Percentiles rank a stretch among this genome's conserved stretches.
These are phyloP conservation scores for Dendrophyllia cribrosa DNA, from an alignment of 64 coral and sea anemone species.

Conservation along the genomic window DNA sequence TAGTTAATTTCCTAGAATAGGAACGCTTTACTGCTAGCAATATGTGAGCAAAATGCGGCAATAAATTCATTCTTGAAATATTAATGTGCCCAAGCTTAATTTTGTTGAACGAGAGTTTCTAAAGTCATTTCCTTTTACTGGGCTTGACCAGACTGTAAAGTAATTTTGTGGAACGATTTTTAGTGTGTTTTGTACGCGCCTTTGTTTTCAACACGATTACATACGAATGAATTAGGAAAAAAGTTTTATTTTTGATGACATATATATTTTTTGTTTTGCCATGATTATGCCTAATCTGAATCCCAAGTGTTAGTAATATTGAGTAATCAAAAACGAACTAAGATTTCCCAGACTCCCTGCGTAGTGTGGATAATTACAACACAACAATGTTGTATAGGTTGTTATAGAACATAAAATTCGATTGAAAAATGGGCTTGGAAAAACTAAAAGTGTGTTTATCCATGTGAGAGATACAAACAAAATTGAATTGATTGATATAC, in stretches of 20 bases:
- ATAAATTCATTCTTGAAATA: conserved; percentile 35
- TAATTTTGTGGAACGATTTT: not conserved
- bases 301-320: conserved; percentile 31
- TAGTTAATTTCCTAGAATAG: conserved; percentile 9
- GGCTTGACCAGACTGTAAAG: not conserved
- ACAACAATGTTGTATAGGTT: not conserved
- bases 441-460: no score
- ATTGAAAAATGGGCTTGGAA: not conserved
- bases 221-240: not conserved
- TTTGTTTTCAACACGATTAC: not conserved
- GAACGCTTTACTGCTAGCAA: not conserved
- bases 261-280: conserved; percentile 3
- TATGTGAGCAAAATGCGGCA: not conserved
- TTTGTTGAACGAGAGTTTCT: not conserved
- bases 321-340: conserved; percentile 39
- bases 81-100: conserved; percentile 16
- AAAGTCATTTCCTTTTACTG: conserved; percentile 1
- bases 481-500: no score
- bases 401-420: not conserved
- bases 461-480: no score
- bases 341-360: conserved; percentile 44
- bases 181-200: no score
- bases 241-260: not conserved
- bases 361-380: conserved; percentile 18
- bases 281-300: conserved; percentile 54